Conservation (phyloP, 2,888 invertebrate species). For the Latrodectus elegans region DNA sequence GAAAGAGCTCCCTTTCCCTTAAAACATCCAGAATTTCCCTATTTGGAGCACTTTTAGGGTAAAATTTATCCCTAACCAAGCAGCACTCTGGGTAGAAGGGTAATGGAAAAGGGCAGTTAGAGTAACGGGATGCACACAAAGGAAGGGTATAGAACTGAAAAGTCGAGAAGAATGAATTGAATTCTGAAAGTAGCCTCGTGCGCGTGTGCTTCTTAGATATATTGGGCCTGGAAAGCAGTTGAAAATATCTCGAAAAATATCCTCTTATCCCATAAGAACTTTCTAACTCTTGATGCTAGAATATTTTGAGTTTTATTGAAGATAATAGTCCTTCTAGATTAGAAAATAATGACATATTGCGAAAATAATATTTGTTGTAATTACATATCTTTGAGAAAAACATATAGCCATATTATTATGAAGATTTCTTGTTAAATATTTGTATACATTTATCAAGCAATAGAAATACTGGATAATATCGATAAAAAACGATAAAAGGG, state of each 20-base stretch:
- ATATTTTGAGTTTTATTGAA: no score
- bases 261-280: not conserved
- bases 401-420: no score
- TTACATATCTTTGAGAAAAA: no score
- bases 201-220: slow-evolving; percentile 17
- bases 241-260: not conserved
- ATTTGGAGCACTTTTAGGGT: not conserved
- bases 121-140: not conserved
- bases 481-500: no score
- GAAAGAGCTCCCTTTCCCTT: not conserved
- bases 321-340: no score
- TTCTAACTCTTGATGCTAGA: no score
- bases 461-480: no score
- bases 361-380: no score
- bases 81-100: not conserved
- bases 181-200: not conserved
- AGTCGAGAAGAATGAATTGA: slow-evolving; percentile 1
- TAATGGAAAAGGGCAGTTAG: slow-evolving; percentile 22
- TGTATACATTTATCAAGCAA: no score
- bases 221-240: not conserved
- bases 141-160: not conserved
- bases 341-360: no score
- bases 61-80: slow-evolving; percentile 1
- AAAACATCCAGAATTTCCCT: not conserved
- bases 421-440: no score